These are phyloP conservation scores for Chiloscyllium punctatum DNA, from an alignment of 2,797 vertebrate genomes.

Conservation along the genomic window DNA sequence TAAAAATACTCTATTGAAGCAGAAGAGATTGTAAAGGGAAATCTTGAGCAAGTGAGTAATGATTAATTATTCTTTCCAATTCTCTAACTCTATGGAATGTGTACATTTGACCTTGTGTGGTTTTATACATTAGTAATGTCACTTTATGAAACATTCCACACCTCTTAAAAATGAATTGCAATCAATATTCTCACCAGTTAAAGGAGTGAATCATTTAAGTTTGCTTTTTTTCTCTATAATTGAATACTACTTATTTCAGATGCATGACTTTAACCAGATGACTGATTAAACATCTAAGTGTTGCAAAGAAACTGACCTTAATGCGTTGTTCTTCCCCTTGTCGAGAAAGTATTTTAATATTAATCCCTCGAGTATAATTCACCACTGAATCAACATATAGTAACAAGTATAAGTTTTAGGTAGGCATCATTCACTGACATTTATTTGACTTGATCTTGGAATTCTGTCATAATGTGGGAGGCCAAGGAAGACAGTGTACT, in stretches of 20 bases:
- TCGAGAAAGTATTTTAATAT: not conserved
- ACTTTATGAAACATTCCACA: not conserved
- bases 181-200: not conserved
- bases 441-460: slow-evolving; percentile 2
- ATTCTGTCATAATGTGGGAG: slow-evolving; percentile 4
- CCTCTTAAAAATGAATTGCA: not conserved
- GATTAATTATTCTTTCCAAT: not conserved
- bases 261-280: not conserved
- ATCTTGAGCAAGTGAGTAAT: not conserved
- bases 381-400: not conserved
- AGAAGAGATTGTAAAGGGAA: not conserved
- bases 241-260: not conserved
- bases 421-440: not conserved
- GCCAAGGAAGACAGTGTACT: not conserved
- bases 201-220: not conserved
- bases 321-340: not conserved
- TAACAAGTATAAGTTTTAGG: not conserved
- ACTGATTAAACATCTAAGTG: not conserved
- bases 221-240: not conserved
- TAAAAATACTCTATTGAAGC: no score
- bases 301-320: not conserved
- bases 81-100: not conserved
- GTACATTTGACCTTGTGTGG: not conserved
- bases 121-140: not conserved
- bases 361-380: not conserved